These are phyloP conservation scores for Lamproptera curius DNA, from an alignment of 2,888 invertebrate species.

Conservation along the genomic window DNA sequence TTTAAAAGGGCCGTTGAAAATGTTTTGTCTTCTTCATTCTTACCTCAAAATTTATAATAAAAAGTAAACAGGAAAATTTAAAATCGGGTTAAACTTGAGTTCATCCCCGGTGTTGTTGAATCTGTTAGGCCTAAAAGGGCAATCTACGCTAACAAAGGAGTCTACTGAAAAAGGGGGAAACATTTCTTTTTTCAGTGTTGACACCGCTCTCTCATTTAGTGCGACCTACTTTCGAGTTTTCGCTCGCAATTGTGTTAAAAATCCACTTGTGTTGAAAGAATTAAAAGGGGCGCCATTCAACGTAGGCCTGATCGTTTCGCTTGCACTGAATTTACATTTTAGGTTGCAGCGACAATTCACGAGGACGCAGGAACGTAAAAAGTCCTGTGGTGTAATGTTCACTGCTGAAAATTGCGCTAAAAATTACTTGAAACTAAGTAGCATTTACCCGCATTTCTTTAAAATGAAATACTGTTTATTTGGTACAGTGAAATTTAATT, in stretches of 20 bases:
- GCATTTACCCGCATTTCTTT: no score
- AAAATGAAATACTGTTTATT: no score
- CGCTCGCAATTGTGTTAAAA: constrained; percentile 7
- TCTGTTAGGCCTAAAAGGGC: neutral
- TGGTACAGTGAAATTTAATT: no score
- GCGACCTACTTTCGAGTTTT: constrained; percentile 9
- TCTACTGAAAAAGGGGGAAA: constrained; percentile 4
- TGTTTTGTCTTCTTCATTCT: no score
- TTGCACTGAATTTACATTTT: constrained; percentile 1
- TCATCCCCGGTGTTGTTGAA: neutral
- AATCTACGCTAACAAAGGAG: neutral
- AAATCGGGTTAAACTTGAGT: no score
- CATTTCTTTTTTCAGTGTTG: constrained; percentile 7
- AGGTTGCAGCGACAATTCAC: neutral
- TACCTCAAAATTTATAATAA: no score
- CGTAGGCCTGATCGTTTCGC: neutral
- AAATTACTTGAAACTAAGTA: neutral
- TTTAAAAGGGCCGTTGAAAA: no score
- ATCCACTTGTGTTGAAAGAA: constrained; percentile 6
- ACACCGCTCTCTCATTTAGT: constrained; percentile 16
- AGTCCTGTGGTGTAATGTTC: neutral
- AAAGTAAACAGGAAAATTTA: no score
- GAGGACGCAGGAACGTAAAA: neutral
- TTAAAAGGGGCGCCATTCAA: constrained; percentile 2
- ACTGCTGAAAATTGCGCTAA: neutral